Base-by-base conservation (phyloP, 1,140 invertebrate genomes). In the Microplitis mediator region DNA sequence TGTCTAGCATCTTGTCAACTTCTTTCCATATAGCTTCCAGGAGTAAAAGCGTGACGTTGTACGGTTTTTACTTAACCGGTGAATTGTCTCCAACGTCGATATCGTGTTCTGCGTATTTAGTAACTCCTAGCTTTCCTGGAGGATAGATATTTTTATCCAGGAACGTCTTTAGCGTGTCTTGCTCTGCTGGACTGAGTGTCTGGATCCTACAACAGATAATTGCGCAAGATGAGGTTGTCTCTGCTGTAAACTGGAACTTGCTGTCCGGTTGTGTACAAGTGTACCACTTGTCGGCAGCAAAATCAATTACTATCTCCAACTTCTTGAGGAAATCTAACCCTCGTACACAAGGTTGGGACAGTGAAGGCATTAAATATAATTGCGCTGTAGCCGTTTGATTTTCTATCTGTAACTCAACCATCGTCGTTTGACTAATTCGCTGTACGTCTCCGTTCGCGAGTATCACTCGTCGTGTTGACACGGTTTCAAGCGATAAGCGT, bases 11-110 rank as follows among this genome's bases (percentile, higher is more conserved):
- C 39, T 76, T 65, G 14, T 77, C 73, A 0, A 84, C 56, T 56
- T 80, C 75, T 13, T 71, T 68, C 50, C 73, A 71, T 4, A 79
- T 75, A 2, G 58, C 35, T 9, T 67, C 56, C 8, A 32, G 63
- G 23, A 74, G 60, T 3, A 66, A 13, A 1, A 72, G 80, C 8
- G 78, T 79, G 4, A 80, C 69, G 8, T 79, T 75, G 52, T 78
- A 77, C 36, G 77, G 72, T 58, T 76, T 54, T 32, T 77, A 76
- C 62, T 77, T 79, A 23, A 82, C 70, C 1, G 80, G 78, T 60
- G 72, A 36, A 6, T 72, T 52, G 31, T 76, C 68, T 0, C 74
- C 77, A 1, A 78, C 78, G 51, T 80, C 78, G 11, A 83, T 82
- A 14, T 61, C 58, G 63, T 81, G 79, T 71, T 76, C 73, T 2